Base-by-base conservation (phyloP, 1,140 invertebrate genomes). In the Bursaphelenchus mucronatus region DNA sequence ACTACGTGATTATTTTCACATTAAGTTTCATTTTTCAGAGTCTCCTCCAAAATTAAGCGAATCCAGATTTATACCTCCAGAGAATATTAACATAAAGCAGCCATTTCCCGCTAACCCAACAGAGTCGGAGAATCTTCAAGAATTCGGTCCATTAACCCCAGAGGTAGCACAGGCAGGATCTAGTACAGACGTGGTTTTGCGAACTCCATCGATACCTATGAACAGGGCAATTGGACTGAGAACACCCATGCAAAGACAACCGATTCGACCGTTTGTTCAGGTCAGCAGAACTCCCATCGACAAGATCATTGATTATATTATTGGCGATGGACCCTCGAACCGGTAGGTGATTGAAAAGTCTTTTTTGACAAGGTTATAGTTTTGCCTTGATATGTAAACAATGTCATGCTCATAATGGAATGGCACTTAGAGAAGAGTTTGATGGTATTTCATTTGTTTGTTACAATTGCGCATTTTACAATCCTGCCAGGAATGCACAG, bases 341-440 rank as follows among this genome's bases (percentile, higher is more conserved):
- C 87, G 93, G 70, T 96, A 89, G 83, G 41, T 67, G 15, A 1
- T n/a, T n/a, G 4, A 45, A 30, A 51, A 61, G 15, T 11, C 51
- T n/a, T 19, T 8, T 11, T 17, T 10, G 40, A 55, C 19, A 11
- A 19, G 0, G 43, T 71, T 73, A 8, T 40, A 74, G 73, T 13
- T 74, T 69, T 61, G 94, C 93, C 45, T 86, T 98, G 55, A 94
- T 98, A 78, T 98, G 95, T 83, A 86, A 86, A 41, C 85, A 89
- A 65, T 98, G 95, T 82, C 86, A 86, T 64, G 88, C 88, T 10
- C 94, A 97, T 81, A 97, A 98, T 84, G 94, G 95, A 69, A 96
- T 98, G 92, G 90, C 93, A 15, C 85, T 95, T 7, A 87, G 88
- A 78, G 94, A 97, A 82, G 95, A 97, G 79, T 97, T 94, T 84